phyloP scores from a whole-genome alignment of 2,113 vertebrate genomes.

The Phalacrocorax carbo region DNA sequence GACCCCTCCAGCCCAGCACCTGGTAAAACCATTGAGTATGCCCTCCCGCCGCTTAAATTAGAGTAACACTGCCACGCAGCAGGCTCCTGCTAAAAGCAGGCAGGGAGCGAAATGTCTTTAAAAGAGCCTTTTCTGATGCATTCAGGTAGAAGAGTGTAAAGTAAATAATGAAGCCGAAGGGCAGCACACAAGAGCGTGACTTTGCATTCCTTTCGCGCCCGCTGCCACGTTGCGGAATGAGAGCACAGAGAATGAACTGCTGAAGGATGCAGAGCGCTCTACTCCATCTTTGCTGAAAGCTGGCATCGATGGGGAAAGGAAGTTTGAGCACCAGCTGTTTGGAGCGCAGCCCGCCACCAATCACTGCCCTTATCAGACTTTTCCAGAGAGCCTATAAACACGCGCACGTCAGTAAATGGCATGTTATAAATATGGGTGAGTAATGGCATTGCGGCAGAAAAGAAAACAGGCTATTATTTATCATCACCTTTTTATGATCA shows the following conservation, averaged over 20 bases:
- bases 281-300: neutral
- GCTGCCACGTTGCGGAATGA: neutral
- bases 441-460: neutral
- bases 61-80: neutral
- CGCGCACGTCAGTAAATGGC: neutral
- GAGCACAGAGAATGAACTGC: neutral
- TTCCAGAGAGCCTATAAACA: conserved; percentile 8
- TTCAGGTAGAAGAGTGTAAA: conserved; percentile 62
- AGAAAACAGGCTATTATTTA: conserved; percentile 8
- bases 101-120: neutral
- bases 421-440: conserved; percentile 20
- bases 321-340: neutral
- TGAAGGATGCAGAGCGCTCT: neutral
- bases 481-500: neutral
- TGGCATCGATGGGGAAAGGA: neutral
- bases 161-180: conserved; percentile 56
- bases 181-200: conserved; percentile 21
- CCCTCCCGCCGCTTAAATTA: conserved; percentile 27
- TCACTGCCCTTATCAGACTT: conserved; percentile 17
- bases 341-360: neutral
- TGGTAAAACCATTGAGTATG: conserved; percentile 1
- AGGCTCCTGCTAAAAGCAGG: conserved; percentile 6
- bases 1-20: conserved; percentile 25
- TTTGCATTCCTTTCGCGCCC: conserved; percentile 3
- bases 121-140: conserved; percentile 46